phyloP scores from a whole-genome alignment of 2,888 invertebrate genomes.

The Zeuzera pyrina region DNA sequence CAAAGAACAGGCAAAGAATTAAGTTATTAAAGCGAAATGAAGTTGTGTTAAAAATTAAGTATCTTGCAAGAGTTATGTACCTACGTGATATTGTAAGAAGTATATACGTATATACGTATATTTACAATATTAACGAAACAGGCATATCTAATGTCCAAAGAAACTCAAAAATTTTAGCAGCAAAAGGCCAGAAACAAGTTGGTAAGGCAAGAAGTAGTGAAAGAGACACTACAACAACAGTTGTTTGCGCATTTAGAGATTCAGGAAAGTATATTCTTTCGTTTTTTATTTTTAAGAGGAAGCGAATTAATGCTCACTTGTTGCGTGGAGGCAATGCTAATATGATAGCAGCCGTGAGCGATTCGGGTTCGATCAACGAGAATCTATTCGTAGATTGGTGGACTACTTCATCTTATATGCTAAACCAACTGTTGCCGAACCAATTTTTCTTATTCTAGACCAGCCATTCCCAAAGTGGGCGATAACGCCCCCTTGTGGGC shows the following conservation, averaged over 20 bases:
- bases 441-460: conserved; percentile 20
- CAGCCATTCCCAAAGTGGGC: too few species aligned
- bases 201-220: conserved; percentile 27
- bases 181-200: conserved; percentile 28
- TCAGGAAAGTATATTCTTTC: conserved; percentile 29
- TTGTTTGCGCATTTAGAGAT: conserved; percentile 33
- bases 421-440: conserved; percentile 16
- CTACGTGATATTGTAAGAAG: too few species aligned
- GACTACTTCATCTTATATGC: conserved; percentile 20
- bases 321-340: conserved; percentile 17
- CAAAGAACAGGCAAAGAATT: too few species aligned
- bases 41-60: too few species aligned
- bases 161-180: conserved; percentile 18
- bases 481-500: too few species aligned
- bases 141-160: conserved; percentile 21
- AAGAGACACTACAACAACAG: conserved; percentile 25
- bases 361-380: conserved; percentile 26
- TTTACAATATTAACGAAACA: conserved; percentile 23
- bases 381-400: conserved; percentile 24
- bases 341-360: conserved; percentile 17
- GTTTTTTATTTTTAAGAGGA: conserved; percentile 32
- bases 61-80: too few species aligned
- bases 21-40: too few species aligned
- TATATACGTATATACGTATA: too few species aligned
- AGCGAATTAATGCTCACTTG: conserved; percentile 19